Percentiles rank a stretch among this genome's conserved stretches.
Evolutionary conservation across 2,113 vertebrate genomes (phyloP).

Genomic region (Nyctereutes procyonoides): DNA sequence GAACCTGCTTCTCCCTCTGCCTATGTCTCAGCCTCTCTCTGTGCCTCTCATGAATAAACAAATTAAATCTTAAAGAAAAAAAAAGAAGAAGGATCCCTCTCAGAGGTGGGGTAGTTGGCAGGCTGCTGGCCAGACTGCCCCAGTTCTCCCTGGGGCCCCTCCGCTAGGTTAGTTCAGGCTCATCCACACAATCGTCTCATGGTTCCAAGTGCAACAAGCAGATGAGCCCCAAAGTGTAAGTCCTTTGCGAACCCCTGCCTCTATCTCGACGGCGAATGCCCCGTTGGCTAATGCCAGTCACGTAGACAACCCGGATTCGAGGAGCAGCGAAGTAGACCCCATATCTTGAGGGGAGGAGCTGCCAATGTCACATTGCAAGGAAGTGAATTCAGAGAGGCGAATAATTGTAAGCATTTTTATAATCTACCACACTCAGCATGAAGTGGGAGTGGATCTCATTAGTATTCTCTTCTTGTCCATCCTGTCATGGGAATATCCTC

Average conservation of each 20-base stretch:
- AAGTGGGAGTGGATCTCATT: conserved; percentile 54
- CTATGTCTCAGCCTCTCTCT: too few species aligned
- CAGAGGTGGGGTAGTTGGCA: not conserved
- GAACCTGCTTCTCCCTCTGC: too few species aligned
- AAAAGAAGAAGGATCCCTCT: not conserved
- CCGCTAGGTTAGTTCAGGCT: not conserved
- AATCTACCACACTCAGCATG: conserved; percentile 39
- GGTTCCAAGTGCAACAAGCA: not conserved
- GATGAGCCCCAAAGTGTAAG: not conserved
- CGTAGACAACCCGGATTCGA: not conserved
- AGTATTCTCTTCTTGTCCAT: conserved; percentile 50
- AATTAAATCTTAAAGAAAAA: too few species aligned
- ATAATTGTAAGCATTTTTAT: conserved; percentile 56
- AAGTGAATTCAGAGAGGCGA: conserved; percentile 24
- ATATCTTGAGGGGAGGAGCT: conserved; percentile 14
- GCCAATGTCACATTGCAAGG: conserved; percentile 22
- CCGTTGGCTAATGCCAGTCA: not conserved
- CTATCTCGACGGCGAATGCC: not conserved
- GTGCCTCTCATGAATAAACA: too few species aligned
- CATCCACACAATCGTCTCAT: not conserved
- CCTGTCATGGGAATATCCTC: conserved; percentile 52
- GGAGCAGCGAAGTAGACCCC: not conserved
- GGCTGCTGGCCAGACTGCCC: not conserved
- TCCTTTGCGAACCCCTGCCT: conserved; percentile 30
- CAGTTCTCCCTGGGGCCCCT: conserved; percentile 17